phyloP scores from a whole-genome alignment of 1,140 invertebrate species.

The Mycetomoellerius zeteki region DNA sequence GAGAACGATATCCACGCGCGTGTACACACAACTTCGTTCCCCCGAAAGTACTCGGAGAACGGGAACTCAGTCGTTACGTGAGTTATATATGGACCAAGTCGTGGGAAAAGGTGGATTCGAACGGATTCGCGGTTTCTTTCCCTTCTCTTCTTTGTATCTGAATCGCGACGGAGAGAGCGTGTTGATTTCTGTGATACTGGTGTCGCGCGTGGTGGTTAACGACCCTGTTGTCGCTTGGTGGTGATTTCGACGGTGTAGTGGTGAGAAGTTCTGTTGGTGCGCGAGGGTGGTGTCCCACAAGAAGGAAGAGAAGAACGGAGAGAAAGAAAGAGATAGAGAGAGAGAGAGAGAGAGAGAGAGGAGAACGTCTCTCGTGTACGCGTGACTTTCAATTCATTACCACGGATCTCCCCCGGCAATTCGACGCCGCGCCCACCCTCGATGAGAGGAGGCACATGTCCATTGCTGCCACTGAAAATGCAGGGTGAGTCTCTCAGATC shows the following conservation, averaged over 20 bases:
- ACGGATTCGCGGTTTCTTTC: constrained; percentile 7
- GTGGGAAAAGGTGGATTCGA: constrained; percentile 7
- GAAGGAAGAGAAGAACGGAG: constrained; percentile 10
- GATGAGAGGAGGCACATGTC: constrained; percentile 88
- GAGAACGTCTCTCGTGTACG: constrained; percentile 50
- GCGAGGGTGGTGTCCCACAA: constrained; percentile 33
- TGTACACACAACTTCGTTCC: background rate
- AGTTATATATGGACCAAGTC: background rate
- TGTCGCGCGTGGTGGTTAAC: constrained; percentile 54
- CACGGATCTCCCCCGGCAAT: constrained; percentile 84
- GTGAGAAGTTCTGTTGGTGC: constrained; percentile 44
- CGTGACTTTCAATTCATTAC: constrained; percentile 78
- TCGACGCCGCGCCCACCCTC: constrained; percentile 83
- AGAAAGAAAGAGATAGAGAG: background rate
- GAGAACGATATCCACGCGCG: constrained; percentile 28
- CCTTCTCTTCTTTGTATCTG: background rate
- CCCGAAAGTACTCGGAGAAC: background rate
- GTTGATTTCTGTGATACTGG: constrained; percentile 58
- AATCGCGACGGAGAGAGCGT: constrained; percentile 20
- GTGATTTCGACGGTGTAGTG: constrained; percentile 29
- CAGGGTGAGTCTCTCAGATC: constrained; percentile 86
- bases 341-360: constrained; percentile 15
- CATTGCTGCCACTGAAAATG: constrained; percentile 89
- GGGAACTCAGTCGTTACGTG: background rate
- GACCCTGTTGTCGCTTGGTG: constrained; percentile 35